phyloP scores from a whole-genome alignment of 1,140 invertebrate species.

The Anoplophora glabripennis region DNA sequence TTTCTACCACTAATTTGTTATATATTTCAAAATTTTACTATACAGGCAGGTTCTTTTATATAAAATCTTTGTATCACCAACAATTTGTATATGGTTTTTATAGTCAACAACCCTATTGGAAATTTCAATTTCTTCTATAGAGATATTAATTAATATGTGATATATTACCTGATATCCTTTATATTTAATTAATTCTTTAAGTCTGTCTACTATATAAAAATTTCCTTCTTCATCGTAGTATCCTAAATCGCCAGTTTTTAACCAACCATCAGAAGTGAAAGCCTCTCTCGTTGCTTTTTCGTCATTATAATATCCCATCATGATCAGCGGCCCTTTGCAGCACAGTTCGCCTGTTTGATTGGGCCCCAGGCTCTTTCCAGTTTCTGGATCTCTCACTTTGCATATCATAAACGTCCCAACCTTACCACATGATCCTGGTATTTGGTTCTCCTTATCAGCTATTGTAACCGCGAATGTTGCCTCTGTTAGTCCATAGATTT shows the following conservation, averaged over 20 bases:
- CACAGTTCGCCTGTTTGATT: conserved; percentile 66
- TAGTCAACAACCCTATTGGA: too few relatives aligned
- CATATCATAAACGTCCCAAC: conserved; percentile 55
- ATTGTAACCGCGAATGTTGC: conserved; percentile 51
- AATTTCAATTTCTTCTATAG: too few relatives aligned
- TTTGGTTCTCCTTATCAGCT: conserved; percentile 36
- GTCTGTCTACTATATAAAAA: conserved; percentile 77
- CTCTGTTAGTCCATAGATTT: conserved; percentile 70
- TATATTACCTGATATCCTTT: conserved; percentile 69
- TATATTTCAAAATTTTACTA: too few relatives aligned
- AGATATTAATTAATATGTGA: not conserved
- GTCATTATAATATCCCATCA: conserved; percentile 68
- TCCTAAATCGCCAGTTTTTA: conserved; percentile 80
- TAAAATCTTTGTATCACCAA: too few relatives aligned
- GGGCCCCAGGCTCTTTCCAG: conserved; percentile 57
- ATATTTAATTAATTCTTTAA: conserved; percentile 83
- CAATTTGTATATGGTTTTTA: too few relatives aligned
- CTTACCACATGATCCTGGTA: conserved; percentile 57
- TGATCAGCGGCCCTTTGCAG: conserved; percentile 54
- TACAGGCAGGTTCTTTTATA: too few relatives aligned
- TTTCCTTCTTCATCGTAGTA: conserved; percentile 70
- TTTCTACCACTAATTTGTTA: too few relatives aligned
- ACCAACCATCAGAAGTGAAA: conserved; percentile 69
- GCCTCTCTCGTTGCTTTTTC: conserved; percentile 68
- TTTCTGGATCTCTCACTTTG: conserved; percentile 63